These are phyloP conservation scores for Sphaerodactylus townsendi DNA, from an alignment of 2,113 vertebrate species.

Conservation along the genomic window DNA sequence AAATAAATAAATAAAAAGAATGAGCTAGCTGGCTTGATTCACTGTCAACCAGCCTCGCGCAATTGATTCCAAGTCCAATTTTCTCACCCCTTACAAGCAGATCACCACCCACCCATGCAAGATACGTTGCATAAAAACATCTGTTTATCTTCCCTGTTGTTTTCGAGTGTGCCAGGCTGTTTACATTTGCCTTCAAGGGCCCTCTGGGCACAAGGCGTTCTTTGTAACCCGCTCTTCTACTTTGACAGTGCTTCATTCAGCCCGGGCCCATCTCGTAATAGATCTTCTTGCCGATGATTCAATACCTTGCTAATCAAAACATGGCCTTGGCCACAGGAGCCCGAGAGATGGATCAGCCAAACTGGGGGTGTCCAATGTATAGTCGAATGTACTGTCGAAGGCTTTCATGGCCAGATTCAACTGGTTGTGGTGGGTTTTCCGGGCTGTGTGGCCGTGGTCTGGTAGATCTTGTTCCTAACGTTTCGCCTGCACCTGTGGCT, in stretches of 20 bases:
- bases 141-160: conserved; percentile 26
- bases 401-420: no score
- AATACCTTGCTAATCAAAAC: conserved; percentile 41
- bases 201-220: conserved; percentile 54
- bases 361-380: conserved; percentile 52
- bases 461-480: no score
- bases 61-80: no score
- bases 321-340: conserved; percentile 25
- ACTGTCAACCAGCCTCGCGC: no score
- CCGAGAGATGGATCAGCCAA: neutral
- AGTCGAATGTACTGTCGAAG: no score
- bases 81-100: neutral
- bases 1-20: no score
- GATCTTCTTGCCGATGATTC: conserved; percentile 11
- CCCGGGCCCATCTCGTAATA: conserved; percentile 21
- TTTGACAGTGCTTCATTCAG: conserved; percentile 64
- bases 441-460: no score
- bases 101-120: neutral
- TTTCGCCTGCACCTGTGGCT: no score
- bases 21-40: no score
- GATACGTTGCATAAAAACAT: neutral
- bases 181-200: conserved; percentile 40
- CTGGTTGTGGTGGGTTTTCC: no score
- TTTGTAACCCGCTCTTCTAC: conserved; percentile 62
- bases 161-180: conserved; percentile 48